These are phyloP conservation scores for Galerucella nymphaeae DNA, from an alignment of 2,888 invertebrate species.

Conservation along the genomic window DNA sequence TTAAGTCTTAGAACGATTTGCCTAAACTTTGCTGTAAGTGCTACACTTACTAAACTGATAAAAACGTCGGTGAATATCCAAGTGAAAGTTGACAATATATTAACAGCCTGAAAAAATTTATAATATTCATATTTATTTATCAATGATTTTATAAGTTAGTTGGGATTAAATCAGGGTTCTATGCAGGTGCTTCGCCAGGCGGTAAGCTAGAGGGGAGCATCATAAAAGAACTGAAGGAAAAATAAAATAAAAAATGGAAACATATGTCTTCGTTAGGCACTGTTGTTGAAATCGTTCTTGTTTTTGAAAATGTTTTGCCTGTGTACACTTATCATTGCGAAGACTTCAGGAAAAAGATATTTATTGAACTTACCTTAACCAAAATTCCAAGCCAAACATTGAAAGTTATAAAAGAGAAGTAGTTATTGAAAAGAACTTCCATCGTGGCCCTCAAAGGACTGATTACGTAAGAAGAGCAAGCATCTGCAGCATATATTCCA, in stretches of 20 bases:
- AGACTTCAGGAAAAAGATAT: too few species aligned
- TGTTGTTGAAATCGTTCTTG: too few species aligned
- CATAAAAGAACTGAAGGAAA: too few species aligned
- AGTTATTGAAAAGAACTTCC: slow-evolving; percentile 65
- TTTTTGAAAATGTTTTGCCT: too few species aligned
- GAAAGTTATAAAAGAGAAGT: slow-evolving; percentile 67
- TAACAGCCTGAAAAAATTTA: slow-evolving; percentile 60
- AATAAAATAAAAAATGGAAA: too few species aligned
- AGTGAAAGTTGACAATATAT: slow-evolving; percentile 73
- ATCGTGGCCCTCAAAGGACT: slow-evolving; percentile 53
- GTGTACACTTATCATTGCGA: too few species aligned
- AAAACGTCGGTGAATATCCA: slow-evolving; percentile 83
- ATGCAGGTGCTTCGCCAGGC: too few species aligned
- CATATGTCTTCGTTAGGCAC: too few species aligned
- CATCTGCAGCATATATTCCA: slow-evolving; percentile 47
- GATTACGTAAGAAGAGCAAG: slow-evolving; percentile 47
- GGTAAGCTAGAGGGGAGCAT: too few species aligned
- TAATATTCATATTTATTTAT: too few species aligned
- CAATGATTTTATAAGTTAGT: too few species aligned
- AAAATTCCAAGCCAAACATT: slow-evolving; percentile 66
- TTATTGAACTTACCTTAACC: slow-evolving; percentile 55
- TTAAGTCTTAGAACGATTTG: slow-evolving; percentile 61
- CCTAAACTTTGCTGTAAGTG: slow-evolving; percentile 73
- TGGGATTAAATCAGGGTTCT: too few species aligned
- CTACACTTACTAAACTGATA: slow-evolving; percentile 78